A percentile compares a stretch with the other conserved stretches of the same genome.
These are phyloP conservation scores for Epinephelus coioides DNA, from an alignment of 2,797 vertebrate genomes.

Conservation along the genomic window DNA sequence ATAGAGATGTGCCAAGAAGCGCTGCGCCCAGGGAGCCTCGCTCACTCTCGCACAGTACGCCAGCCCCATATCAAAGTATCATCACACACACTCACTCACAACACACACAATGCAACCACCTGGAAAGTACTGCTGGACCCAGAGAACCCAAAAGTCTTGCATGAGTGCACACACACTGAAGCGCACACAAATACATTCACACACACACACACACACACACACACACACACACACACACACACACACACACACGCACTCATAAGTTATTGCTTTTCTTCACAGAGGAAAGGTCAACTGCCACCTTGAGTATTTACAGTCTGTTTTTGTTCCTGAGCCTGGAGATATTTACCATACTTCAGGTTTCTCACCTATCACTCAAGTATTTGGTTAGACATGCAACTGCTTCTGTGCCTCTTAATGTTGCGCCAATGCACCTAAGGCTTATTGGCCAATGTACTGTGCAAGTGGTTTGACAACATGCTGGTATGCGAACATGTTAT, in stretches of 20 bases:
- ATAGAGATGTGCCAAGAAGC: slow-evolving; percentile 75
- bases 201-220: slow-evolving; percentile 24
- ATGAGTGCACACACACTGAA: slow-evolving; percentile 24
- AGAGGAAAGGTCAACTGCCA: slow-evolving; percentile 53
- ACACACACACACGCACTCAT: slow-evolving; percentile 31
- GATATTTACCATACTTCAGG: slow-evolving; percentile 16
- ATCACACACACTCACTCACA: slow-evolving; percentile 40
- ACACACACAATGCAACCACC: slow-evolving; percentile 60
- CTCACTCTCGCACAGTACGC: slow-evolving; percentile 49
- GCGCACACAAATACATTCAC: slow-evolving; percentile 28
- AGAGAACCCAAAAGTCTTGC: slow-evolving; percentile 42
- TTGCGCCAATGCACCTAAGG: background rate
- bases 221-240: slow-evolving; percentile 32
- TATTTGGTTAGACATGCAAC: background rate
- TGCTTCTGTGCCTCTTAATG: background rate
- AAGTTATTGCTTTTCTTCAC: slow-evolving; percentile 35
- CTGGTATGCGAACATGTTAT: background rate
- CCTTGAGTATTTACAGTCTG: slow-evolving; percentile 29
- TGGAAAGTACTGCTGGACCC: slow-evolving; percentile 59
- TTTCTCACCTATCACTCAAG: background rate
- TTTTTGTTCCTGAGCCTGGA: slow-evolving; percentile 21
- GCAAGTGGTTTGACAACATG: slow-evolving; percentile 10
- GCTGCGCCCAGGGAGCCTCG: slow-evolving; percentile 61
- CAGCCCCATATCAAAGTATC: slow-evolving; percentile 70
- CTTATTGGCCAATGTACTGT: background rate